Evolutionary conservation across 2,797 vertebrate species (phyloP).

Genomic region (Babyrousa celebensis): DNA sequence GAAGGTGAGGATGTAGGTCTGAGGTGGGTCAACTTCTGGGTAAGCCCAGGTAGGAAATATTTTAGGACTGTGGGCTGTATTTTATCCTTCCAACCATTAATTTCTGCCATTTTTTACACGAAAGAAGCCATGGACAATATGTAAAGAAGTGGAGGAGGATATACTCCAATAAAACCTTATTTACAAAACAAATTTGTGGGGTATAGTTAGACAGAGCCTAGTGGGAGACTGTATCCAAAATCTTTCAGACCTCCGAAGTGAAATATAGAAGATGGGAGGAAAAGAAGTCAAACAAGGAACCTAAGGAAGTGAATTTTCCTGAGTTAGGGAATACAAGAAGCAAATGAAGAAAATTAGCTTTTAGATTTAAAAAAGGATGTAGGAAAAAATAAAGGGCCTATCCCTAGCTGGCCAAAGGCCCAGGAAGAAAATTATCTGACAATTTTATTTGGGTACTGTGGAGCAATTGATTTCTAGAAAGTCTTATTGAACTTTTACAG

Average conservation of each 20-base stretch:
- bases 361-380: not conserved
- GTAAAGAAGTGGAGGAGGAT: not conserved
- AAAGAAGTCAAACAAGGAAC: not conserved
- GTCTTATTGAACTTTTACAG: constrained; percentile 49
- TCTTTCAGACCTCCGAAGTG: not conserved
- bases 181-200: not conserved
- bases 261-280: not conserved
- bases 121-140: not conserved
- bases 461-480: constrained; percentile 32
- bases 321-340: not conserved
- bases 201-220: not conserved
- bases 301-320: not conserved
- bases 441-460: not conserved
- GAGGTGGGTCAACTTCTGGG: not conserved
- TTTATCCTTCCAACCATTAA: not conserved
- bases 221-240: not conserved
- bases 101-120: not conserved
- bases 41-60: not conserved
- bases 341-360: not conserved
- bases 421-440: constrained; percentile 33
- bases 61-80: not conserved
- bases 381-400: not conserved
- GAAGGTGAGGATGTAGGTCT: not conserved
- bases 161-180: not conserved
- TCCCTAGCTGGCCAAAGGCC: not conserved